Conservation (phyloP, 2,797 vertebrate species). For the Crenuchus spilurus region DNA sequence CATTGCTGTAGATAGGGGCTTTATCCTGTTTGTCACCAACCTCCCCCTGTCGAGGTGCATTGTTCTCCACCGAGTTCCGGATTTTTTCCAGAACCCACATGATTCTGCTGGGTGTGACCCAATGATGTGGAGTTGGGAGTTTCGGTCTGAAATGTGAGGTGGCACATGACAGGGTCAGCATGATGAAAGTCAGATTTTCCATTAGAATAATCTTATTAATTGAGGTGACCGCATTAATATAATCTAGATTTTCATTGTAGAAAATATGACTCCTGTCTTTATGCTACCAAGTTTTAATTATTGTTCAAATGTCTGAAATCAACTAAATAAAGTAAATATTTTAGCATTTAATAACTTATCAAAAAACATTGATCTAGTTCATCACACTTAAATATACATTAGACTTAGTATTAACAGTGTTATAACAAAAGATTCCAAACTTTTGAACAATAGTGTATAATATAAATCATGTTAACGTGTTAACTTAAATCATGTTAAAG, state of each 20-base stretch:
- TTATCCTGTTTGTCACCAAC: slow-evolving; percentile 74
- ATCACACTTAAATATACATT: no score
- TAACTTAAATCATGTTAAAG: no score
- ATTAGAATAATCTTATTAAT: not conserved
- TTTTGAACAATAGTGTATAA: no score
- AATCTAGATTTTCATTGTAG: not conserved
- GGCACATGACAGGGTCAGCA: slow-evolving; percentile 21
- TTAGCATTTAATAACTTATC: no score
- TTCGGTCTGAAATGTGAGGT: slow-evolving; percentile 67
- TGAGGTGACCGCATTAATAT: not conserved
- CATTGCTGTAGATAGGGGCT: slow-evolving; percentile 86
- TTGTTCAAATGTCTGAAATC: no score
- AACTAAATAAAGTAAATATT: no score
- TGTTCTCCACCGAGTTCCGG: slow-evolving; percentile 86
- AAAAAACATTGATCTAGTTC: no score
- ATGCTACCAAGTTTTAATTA: no score
- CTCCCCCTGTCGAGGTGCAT: slow-evolving; percentile 76
- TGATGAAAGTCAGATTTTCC: not conserved
- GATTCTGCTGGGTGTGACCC: slow-evolving; percentile 62
- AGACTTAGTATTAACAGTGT: no score
- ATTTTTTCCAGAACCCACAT: slow-evolving; percentile 97
- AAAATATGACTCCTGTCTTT: no score
- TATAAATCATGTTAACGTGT: no score
- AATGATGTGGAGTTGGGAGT: slow-evolving; percentile 12
- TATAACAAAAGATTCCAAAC: no score